phyloP scores from a whole-genome alignment of 2,797 vertebrate genomes.

The Macrochelys suwanniensis region DNA sequence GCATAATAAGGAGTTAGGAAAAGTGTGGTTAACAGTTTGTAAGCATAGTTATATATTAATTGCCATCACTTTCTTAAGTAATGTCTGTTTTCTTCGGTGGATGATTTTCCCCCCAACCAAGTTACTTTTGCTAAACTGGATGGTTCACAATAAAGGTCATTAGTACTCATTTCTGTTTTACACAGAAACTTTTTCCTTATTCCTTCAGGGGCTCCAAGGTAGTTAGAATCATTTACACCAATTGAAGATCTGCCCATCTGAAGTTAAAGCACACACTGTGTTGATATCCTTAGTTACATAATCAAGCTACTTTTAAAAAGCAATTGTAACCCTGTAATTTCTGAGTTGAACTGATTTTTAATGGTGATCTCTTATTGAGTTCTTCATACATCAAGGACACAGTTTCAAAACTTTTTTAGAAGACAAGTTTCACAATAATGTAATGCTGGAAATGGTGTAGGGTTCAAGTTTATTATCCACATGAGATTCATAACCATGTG shows the following conservation, averaged over 20 bases:
- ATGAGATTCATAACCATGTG: slow-evolving; percentile 40
- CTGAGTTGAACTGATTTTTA: slow-evolving; percentile 21
- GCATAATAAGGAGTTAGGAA: neutral
- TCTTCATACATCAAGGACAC: slow-evolving; percentile 45
- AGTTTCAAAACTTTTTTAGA: slow-evolving; percentile 51
- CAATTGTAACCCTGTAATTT: neutral
- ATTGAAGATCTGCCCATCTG: neutral
- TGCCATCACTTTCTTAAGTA: neutral
- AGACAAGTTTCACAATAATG: slow-evolving; percentile 40
- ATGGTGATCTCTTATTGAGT: slow-evolving; percentile 3
- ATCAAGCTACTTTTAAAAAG: slow-evolving; percentile 8
- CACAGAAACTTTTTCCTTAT: neutral
- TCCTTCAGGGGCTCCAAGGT: neutral
- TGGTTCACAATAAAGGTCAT: neutral
- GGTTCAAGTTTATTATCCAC: slow-evolving; percentile 61
- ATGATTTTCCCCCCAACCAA: neutral
- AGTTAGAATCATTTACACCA: neutral
- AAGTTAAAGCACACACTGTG: neutral
- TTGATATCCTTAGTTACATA: neutral
- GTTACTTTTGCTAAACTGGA: neutral
- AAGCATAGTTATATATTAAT: neutral
- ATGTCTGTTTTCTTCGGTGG: neutral
- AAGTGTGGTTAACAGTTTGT: neutral
- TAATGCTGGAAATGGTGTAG: neutral
- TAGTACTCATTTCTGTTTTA: neutral